Conservation (phyloP, 2,888 invertebrate genomes). For the Ophion slaviceki region DNA sequence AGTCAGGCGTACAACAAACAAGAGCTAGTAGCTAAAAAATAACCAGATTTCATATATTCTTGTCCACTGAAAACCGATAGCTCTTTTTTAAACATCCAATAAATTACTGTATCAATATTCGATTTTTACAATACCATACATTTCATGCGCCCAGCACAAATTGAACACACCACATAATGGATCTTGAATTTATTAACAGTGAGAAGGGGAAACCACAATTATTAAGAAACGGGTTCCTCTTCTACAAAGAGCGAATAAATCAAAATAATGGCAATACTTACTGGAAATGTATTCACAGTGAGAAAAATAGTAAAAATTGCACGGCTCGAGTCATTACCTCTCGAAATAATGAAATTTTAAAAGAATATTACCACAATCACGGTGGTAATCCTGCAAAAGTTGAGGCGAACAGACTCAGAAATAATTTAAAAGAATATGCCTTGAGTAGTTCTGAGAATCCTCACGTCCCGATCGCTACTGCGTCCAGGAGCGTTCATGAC, state of each 20-base stretch:
- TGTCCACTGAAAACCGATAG: no score
- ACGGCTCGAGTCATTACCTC: constrained; percentile 23
- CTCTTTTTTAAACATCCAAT: no score
- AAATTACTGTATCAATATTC: no score
- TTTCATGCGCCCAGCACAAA: no score
- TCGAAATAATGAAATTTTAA: constrained; percentile 19
- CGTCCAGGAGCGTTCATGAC: constrained; percentile 29
- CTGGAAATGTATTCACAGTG: constrained; percentile 17
- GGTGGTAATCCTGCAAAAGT: constrained; percentile 25
- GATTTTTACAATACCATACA: no score
- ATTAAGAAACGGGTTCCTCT: constrained; percentile 32
- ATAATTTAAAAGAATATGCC: constrained; percentile 11
- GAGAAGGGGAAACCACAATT: constrained; percentile 27
- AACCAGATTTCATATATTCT: no score
- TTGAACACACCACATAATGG: background rate
- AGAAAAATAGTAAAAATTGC: constrained; percentile 18
- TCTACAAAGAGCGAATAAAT: constrained; percentile 15
- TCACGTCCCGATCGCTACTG: constrained; percentile 32
- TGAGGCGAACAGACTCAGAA: constrained; percentile 13
- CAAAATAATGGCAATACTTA: constrained; percentile 23
- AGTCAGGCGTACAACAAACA: no score
- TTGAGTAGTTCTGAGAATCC: constrained; percentile 24
- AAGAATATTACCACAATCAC: constrained; percentile 34
- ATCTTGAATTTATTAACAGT: constrained; percentile 26
- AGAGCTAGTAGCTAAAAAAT: no score